These are phyloP conservation scores for Gisinianus flammeolus DNA, from an alignment of 2,888 invertebrate genomes.

Conservation along the genomic window DNA sequence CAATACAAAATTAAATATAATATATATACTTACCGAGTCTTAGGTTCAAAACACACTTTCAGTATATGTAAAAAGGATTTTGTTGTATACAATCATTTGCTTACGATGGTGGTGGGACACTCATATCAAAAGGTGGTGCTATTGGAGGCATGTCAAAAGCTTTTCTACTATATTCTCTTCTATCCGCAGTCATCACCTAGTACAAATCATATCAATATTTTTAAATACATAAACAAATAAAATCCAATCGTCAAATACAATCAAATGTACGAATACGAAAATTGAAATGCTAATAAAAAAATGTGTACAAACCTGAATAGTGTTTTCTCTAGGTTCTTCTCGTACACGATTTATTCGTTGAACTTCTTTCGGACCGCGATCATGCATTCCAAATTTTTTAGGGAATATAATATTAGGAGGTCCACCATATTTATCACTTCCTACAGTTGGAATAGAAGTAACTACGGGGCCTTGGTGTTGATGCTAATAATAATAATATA, in stretches of 20 bases:
- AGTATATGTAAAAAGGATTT: conserved; percentile 9
- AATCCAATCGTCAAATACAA: too few relatives aligned
- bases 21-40: too few relatives aligned
- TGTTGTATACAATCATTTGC: conserved; percentile 18
- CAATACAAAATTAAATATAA: neutral
- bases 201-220: too few relatives aligned
- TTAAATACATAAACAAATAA: too few relatives aligned
- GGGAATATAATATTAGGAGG: conserved; percentile 48
- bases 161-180: conserved; percentile 80
- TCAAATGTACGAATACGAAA: neutral
- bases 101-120: conserved; percentile 61
- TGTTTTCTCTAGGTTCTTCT: conserved; percentile 72
- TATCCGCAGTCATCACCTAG: conserved; percentile 89
- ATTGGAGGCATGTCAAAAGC: conserved; percentile 55
- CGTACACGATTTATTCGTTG: conserved; percentile 47
- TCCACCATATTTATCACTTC: conserved; percentile 26
- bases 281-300: neutral
- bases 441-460: conserved; percentile 28
- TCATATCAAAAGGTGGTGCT: conserved; percentile 70
- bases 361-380: conserved; percentile 39
- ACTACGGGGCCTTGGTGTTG: conserved; percentile 15
- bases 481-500: conserved; percentile 19
- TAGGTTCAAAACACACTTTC: neutral
- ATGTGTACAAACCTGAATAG: conserved; percentile 72
- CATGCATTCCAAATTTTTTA: conserved; percentile 50